Evolutionary conservation across 2,113 vertebrate genomes (phyloP).

Genomic region (Donacobius atricapilla): DNA sequence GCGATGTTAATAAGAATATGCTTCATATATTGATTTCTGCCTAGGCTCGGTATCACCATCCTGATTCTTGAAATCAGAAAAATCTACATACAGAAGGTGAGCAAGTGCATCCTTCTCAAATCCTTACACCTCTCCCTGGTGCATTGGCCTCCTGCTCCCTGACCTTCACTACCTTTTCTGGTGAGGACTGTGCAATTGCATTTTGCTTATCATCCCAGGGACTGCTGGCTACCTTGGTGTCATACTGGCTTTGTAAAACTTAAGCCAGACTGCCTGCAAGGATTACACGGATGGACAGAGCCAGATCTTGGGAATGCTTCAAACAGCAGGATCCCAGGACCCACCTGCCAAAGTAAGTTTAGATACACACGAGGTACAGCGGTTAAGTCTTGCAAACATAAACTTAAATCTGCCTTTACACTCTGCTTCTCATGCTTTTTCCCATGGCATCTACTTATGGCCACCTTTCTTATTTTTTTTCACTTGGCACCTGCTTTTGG

Average conservation of each 20-base stretch:
- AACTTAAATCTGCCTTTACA: background rate
- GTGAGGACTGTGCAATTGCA: background rate
- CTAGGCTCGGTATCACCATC: background rate
- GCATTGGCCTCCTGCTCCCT: background rate
- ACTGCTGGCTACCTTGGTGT: background rate
- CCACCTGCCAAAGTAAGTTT: background rate
- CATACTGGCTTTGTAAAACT: background rate
- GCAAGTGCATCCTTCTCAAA: accelerated
- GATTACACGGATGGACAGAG: background rate
- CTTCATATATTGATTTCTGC: accelerated
- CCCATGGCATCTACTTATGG: background rate
- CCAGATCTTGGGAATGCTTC: background rate
- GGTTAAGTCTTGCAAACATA: background rate
- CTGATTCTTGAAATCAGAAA: background rate
- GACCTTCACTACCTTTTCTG: background rate
- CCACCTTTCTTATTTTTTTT: background rate
- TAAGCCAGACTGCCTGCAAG: background rate
- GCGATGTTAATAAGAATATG: accelerated
- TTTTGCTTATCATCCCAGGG: background rate
- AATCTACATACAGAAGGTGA: accelerated
- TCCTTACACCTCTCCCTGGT: background rate
- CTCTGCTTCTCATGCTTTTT: background rate
- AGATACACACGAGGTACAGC: background rate
- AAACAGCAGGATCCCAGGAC: background rate
- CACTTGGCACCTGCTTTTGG: background rate